Evolutionary conservation across 2,113 vertebrate genomes (phyloP).

Genomic region (Neolamprologus devosi): DNA sequence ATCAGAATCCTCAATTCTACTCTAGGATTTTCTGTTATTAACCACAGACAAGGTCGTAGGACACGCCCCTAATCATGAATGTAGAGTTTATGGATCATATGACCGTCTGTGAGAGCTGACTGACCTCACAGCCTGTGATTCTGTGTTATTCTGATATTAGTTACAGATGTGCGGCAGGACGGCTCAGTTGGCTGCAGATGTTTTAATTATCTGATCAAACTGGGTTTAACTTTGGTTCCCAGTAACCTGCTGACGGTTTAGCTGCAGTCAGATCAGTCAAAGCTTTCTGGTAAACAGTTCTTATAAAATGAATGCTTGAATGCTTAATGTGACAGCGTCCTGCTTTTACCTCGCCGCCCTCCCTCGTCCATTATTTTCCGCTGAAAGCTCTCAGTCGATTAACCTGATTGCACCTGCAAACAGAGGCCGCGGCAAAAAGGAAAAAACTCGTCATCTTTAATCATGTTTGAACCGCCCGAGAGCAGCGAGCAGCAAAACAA

Average conservation of each 20-base stretch:
- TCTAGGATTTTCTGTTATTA: background rate
- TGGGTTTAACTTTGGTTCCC: background rate
- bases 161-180: background rate
- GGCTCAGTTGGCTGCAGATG: background rate
- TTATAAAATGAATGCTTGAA: background rate
- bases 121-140: background rate
- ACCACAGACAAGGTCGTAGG: background rate
- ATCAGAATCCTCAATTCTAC: background rate
- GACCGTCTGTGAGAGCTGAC: background rate
- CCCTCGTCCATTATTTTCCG: background rate
- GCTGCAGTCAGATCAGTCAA: background rate
- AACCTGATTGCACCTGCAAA: slow-evolving; percentile 13
- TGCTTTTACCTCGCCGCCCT: too few species aligned
- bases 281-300: background rate
- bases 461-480: background rate
- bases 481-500: background rate
- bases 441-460: background rate
- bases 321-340: background rate
- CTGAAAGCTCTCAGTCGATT: slow-evolving; percentile 14
- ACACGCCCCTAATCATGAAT: background rate
- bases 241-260: accelerated
- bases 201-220: background rate
- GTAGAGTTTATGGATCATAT: background rate
- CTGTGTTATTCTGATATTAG: background rate
- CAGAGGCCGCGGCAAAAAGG: background rate